A percentile compares a stretch with the other conserved stretches of the same genome.
These are phyloP conservation scores for Drosophila carrolli DNA, from an alignment of 1,140 invertebrate genomes.

Conservation along the genomic window DNA sequence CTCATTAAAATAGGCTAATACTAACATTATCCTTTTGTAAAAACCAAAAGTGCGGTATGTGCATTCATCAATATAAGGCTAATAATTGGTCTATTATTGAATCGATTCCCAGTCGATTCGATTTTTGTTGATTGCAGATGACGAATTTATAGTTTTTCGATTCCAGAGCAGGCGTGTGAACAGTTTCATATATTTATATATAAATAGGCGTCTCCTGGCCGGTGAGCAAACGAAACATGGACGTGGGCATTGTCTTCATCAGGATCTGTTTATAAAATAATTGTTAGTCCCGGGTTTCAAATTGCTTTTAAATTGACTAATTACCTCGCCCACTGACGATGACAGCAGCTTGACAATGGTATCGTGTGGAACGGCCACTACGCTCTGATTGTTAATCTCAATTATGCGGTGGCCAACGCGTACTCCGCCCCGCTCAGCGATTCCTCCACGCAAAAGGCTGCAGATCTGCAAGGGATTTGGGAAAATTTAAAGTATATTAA, in stretches of 20 bases:
- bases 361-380: slow-evolving; percentile 99
- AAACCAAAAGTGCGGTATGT: not conserved
- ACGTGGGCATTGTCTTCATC: slow-evolving; percentile 99
- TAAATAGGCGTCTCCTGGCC: slow-evolving; percentile 99
- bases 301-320: too few species aligned
- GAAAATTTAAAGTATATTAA: too few species aligned
- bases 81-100: not conserved
- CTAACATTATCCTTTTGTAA: not conserved
- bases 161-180: slow-evolving; percentile 36
- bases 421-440: slow-evolving; percentile 99
- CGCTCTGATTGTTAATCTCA: slow-evolving; percentile 99
- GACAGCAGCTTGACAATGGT: slow-evolving; percentile 99
- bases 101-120: not conserved
- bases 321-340: slow-evolving; percentile 98
- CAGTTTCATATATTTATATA: slow-evolving; percentile 89
- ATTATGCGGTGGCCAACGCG: slow-evolving; percentile 99
- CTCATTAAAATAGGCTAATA: not conserved
- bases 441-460: slow-evolving; percentile 98
- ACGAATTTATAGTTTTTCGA: slow-evolving; percentile 24
- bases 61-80: not conserved
- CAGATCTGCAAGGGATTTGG: slow-evolving; percentile 91
- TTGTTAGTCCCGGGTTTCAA: not conserved
- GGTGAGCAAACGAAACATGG: slow-evolving; percentile 99
- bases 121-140: not conserved
- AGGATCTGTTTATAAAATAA: slow-evolving; percentile 90